phyloP scores from a whole-genome alignment of 2,113 vertebrate genomes.

The Lophochroa leadbeateri region DNA sequence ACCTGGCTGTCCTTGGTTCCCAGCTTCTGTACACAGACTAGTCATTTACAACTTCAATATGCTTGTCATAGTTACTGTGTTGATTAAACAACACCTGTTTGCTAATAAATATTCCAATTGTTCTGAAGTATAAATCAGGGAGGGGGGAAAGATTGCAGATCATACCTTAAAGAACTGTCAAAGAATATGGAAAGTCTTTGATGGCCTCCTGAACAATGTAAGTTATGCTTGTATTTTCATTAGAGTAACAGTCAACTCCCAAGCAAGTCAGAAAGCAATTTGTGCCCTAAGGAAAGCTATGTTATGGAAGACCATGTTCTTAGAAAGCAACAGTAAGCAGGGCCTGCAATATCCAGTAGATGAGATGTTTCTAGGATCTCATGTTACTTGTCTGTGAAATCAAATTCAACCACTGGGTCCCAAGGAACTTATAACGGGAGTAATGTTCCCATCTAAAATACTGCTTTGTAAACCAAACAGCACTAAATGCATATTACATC shows the following conservation, averaged over 20 bases:
- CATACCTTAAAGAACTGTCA: not conserved
- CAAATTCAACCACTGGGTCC: not conserved
- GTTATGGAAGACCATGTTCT: not conserved
- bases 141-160: not conserved
- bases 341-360: not conserved
- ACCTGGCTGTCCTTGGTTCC: not conserved
- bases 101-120: not conserved
- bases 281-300: not conserved
- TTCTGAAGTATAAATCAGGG: not conserved
- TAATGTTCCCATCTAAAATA: not conserved
- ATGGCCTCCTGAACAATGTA: not conserved
- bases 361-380: constrained; percentile 8
- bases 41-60: not conserved
- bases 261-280: not conserved
- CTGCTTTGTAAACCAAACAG: not conserved
- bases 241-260: not conserved
- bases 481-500: not conserved
- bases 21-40: not conserved
- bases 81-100: not conserved
- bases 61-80: not conserved
- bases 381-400: constrained; percentile 29
- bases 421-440: not conserved
- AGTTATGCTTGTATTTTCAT: not conserved
- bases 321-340: constrained; percentile 16
- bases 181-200: not conserved